These are phyloP conservation scores for Cyclura pinguis DNA, from an alignment of 2,797 vertebrate genomes.

Conservation along the genomic window DNA sequence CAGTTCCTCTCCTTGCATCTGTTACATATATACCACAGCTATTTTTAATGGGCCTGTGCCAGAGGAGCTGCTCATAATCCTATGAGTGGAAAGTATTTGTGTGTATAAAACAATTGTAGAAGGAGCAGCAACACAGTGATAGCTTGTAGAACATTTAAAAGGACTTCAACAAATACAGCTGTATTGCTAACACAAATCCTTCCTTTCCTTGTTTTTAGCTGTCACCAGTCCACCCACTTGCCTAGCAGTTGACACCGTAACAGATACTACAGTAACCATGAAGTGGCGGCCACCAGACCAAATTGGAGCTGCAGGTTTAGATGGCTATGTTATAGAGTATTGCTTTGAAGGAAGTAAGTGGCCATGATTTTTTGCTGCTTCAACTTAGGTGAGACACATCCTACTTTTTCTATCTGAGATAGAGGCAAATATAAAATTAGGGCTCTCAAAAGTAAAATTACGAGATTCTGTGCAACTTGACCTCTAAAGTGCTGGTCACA, in stretches of 20 bases:
- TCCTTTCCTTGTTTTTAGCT: slow-evolving; percentile 79
- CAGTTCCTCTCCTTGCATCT: background rate
- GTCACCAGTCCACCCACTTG: slow-evolving; percentile 97
- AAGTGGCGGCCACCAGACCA: slow-evolving; percentile 98
- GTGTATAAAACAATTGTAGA: background rate
- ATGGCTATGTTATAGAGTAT: slow-evolving; percentile 96
- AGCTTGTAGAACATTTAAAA: background rate
- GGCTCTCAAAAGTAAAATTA: slow-evolving; percentile 13
- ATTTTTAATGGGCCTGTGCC: background rate
- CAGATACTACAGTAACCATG: slow-evolving; percentile 91
- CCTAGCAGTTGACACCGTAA: slow-evolving; percentile 92
- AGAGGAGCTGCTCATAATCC: background rate
- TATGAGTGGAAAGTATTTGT: background rate
- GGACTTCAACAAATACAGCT: background rate
- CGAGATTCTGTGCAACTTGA: slow-evolving; percentile 35
- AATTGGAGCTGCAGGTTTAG: slow-evolving; percentile 95
- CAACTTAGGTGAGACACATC: slow-evolving; percentile 65
- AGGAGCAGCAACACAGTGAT: background rate
- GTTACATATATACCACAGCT: too few relatives aligned
- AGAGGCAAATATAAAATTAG: slow-evolving; percentile 44
- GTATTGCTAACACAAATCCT: background rate
- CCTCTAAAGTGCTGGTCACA: background rate
- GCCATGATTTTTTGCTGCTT: background rate
- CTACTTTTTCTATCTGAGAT: slow-evolving; percentile 44
- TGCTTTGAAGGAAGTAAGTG: slow-evolving; percentile 97